Conservation (phyloP, 2,113 vertebrate species). For the Shinisaurus crocodilurus region DNA sequence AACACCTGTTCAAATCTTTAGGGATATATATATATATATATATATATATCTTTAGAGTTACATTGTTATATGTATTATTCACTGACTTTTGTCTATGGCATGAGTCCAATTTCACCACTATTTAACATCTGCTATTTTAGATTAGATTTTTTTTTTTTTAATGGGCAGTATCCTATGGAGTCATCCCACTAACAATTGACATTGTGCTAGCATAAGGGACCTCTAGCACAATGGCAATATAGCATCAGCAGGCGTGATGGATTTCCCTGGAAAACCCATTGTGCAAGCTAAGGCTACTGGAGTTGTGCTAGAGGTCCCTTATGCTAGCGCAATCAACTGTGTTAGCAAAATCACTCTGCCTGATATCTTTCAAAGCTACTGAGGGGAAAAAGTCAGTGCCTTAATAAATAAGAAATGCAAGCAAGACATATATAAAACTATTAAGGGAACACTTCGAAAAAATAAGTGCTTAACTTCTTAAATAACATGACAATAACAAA, state of each 20-base stretch:
- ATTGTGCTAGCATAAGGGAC: too few species aligned
- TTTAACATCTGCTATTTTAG: slow-evolving; percentile 58
- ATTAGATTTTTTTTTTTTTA: slow-evolving; percentile 36
- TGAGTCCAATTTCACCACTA: slow-evolving; percentile 59
- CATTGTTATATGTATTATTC: slow-evolving; percentile 72
- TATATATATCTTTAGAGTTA: slow-evolving; percentile 79
- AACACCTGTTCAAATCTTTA: slow-evolving; percentile 56
- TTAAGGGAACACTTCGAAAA: slow-evolving; percentile 72
- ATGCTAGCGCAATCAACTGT: too few species aligned
- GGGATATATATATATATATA: slow-evolving; percentile 33
- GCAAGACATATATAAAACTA: slow-evolving; percentile 71
- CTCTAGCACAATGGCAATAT: too few species aligned
- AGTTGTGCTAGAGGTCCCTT: too few species aligned
- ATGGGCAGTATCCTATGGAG: background rate
- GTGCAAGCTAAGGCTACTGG: too few species aligned
- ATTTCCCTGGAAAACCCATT: too few species aligned
- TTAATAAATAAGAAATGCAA: slow-evolving; percentile 69
- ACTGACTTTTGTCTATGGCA: slow-evolving; percentile 65
- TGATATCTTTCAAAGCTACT: slow-evolving; percentile 60
- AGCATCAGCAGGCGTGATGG: too few species aligned
- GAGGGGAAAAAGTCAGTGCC: slow-evolving; percentile 66
- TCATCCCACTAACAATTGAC: too few species aligned
- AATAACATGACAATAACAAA: slow-evolving; percentile 75
- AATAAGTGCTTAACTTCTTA: slow-evolving; percentile 75
- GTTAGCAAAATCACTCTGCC: too few species aligned